Evolutionary conservation across 2,888 invertebrate species (phyloP).

Genomic region (Hipparchia sbordonii): DNA sequence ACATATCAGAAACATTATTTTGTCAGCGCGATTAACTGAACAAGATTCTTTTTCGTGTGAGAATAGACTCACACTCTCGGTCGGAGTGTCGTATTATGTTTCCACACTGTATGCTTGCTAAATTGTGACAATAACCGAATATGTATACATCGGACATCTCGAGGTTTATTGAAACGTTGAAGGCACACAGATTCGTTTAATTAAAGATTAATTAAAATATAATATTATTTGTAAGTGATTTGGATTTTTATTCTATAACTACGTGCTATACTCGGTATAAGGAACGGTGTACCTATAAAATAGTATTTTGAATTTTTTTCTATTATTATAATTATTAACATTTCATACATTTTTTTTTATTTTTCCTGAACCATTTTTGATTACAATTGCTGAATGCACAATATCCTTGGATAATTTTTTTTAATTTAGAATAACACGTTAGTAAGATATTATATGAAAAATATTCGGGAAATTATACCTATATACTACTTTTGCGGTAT

Average conservation of each 20-base stretch:
- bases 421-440: neutral
- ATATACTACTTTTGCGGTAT: neutral
- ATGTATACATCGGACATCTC: constrained; percentile 51
- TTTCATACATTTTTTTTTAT: neutral
- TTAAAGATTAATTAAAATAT: constrained; percentile 43
- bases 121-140: constrained; percentile 56
- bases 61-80: no score
- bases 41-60: no score
- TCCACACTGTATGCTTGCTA: constrained; percentile 6
- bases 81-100: neutral
- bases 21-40: no score
- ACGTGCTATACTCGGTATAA: constrained; percentile 29
- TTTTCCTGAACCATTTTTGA: neutral
- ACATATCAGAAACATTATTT: no score
- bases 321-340: neutral
- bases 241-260: constrained; percentile 60
- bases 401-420: no score
- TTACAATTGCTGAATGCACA: neutral
- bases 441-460: neutral
- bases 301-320: neutral
- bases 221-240: constrained; percentile 61
- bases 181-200: constrained; percentile 58
- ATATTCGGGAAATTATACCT: neutral
- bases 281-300: constrained; percentile 10
- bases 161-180: constrained; percentile 34